These are phyloP conservation scores for Axea sp. DNA, from an alignment of 2,888 invertebrate species.

Conservation along the genomic window DNA sequence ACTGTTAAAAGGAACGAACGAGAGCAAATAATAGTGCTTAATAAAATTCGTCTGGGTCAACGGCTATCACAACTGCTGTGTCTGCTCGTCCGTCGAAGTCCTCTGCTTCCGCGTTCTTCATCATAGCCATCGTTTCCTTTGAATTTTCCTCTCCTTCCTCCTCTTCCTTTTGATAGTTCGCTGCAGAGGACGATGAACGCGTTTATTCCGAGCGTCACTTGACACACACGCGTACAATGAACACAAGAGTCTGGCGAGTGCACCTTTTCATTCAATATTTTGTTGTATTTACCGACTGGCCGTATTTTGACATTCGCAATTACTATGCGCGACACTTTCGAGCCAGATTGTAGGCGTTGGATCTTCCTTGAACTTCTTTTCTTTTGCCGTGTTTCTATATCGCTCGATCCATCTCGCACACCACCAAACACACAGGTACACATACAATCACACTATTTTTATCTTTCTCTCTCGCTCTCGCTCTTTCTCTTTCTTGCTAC, in stretches of 20 bases:
- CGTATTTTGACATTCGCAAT: constrained; percentile 33
- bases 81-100: constrained; percentile 69
- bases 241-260: constrained; percentile 67
- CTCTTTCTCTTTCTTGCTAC: constrained; percentile 11
- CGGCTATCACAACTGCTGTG: constrained; percentile 78
- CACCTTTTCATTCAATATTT: constrained; percentile 41
- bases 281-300: constrained; percentile 49
- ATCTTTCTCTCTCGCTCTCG: constrained; percentile 11
- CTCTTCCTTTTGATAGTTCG: constrained; percentile 1
- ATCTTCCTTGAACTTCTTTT: constrained; percentile 1
- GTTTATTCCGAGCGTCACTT: constrained; percentile 50
- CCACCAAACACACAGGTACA: constrained; percentile 5
- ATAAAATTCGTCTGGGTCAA: constrained; percentile 73
- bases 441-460: constrained; percentile 1
- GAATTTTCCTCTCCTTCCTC: not conserved
- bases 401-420: constrained; percentile 1
- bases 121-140: not conserved
- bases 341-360: constrained; percentile 33
- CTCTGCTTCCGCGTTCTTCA: constrained; percentile 56
- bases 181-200: constrained; percentile 35
- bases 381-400: not conserved
- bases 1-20: constrained; percentile 75
- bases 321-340: constrained; percentile 25
- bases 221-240: constrained; percentile 65
- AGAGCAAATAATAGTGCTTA: constrained; percentile 52